These are phyloP conservation scores for Polydrusus pterygomalis DNA, from an alignment of 2,888 invertebrate species.

Conservation along the genomic window DNA sequence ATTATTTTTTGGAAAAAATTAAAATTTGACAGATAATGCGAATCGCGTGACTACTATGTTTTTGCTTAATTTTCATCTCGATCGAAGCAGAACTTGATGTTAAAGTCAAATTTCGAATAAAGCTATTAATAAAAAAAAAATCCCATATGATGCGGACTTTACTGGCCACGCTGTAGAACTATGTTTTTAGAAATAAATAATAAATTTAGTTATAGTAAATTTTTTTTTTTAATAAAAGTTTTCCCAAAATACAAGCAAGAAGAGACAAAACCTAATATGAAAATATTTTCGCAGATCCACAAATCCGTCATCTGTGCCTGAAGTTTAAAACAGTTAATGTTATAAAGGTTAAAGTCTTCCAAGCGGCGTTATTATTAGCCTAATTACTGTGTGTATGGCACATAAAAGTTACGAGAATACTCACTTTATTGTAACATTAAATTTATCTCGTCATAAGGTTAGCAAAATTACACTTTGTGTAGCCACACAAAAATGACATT, in stretches of 20 bases:
- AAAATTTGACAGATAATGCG: too few relatives aligned
- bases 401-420: constrained; percentile 13
- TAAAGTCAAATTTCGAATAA: too few relatives aligned
- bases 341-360: background rate
- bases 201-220: too few relatives aligned
- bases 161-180: too few relatives aligned
- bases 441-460: constrained; percentile 9
- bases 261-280: background rate
- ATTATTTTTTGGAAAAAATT: too few relatives aligned
- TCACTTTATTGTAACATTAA: constrained; percentile 10
- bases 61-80: too few relatives aligned
- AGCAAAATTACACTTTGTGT: constrained; percentile 2
- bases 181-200: too few relatives aligned
- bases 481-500: constrained; percentile 1
- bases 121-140: too few relatives aligned
- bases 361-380: background rate
- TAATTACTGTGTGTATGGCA: background rate
- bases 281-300: background rate
- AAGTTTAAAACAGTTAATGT: constrained; percentile 3
- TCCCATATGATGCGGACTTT: too few relatives aligned
- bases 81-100: too few relatives aligned
- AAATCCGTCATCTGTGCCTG: background rate
- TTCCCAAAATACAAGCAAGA: background rate
- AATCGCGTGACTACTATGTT: too few relatives aligned
- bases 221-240: background rate